Percentiles rank a stretch among this genome's conserved stretches.
phyloP scores from a whole-genome alignment of 2,797 vertebrate genomes.

The Carapus acus region DNA sequence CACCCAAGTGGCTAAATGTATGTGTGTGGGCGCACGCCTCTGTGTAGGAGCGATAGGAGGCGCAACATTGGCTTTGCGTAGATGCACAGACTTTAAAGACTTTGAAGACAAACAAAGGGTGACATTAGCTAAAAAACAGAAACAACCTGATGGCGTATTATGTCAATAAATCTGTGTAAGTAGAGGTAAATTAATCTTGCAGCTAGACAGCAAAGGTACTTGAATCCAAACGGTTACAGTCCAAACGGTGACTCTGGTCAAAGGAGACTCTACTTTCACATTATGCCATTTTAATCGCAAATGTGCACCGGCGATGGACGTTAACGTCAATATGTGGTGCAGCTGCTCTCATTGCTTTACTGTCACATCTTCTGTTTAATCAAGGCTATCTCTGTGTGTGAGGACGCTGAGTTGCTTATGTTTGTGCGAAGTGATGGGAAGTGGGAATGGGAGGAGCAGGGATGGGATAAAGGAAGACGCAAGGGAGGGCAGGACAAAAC shows the following conservation, averaged over 20 bases:
- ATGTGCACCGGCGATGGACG: slow-evolving; percentile 8
- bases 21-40: background rate
- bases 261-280: slow-evolving; percentile 30
- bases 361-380: no score
- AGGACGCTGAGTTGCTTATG: background rate
- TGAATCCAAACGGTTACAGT: slow-evolving; percentile 12
- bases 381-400: background rate
- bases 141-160: slow-evolving; percentile 4
- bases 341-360: no score
- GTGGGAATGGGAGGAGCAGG: slow-evolving; percentile 20
- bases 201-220: slow-evolving; percentile 12
- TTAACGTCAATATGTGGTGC: no score
- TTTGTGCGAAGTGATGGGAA: slow-evolving; percentile 25
- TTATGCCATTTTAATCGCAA: no score
- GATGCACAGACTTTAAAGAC: background rate
- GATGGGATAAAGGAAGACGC: no score
- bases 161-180: slow-evolving; percentile 18
- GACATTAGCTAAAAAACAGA: background rate
- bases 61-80: slow-evolving; percentile 14
- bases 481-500: no score
- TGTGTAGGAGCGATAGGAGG: slow-evolving; percentile 1
- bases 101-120: background rate
- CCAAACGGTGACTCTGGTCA: slow-evolving; percentile 45
- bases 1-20: background rate
- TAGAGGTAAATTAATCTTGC: background rate